Percentiles rank a stretch among this genome's conserved stretches.
Conservation (phyloP, 2,797 vertebrate species). For the Natrix natrix region DNA sequence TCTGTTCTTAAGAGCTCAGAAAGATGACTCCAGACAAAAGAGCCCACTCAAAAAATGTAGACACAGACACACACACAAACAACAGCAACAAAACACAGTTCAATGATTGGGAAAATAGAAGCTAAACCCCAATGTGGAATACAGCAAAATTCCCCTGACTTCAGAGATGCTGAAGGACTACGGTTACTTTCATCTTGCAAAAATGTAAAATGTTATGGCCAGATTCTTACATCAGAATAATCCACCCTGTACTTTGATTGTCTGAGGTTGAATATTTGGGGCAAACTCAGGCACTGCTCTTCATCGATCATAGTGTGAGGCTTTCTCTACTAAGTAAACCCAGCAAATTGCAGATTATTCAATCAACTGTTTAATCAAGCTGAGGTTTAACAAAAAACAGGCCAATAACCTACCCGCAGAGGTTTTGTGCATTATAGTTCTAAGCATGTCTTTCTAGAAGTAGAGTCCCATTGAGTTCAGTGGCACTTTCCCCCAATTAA, state of each 20-base stretch:
- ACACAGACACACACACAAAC: background rate
- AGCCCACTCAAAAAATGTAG: slow-evolving; percentile 76
- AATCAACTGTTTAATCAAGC: background rate
- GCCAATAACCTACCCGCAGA: background rate
- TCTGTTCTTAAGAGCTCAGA: slow-evolving; percentile 81
- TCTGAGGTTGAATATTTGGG: background rate
- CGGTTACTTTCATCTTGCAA: background rate
- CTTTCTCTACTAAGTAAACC: background rate
- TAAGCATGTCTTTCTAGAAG: background rate
- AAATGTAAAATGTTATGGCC: background rate
- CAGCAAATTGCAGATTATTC: background rate
- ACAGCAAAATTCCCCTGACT: background rate
- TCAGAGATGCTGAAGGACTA: background rate
- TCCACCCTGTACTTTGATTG: background rate
- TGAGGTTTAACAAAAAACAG: background rate
- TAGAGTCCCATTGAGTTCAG: background rate
- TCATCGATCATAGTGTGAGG: background rate
- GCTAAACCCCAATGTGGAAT: background rate
- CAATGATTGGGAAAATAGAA: background rate
- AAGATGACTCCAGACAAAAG: slow-evolving; percentile 88
- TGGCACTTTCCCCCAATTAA: too few relatives aligned
- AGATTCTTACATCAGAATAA: background rate
- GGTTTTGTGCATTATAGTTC: background rate
- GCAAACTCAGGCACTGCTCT: background rate
- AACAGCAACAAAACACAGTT: background rate